Percentiles rank a stretch among this genome's conserved stretches.
phyloP scores from a whole-genome alignment of 2,888 invertebrate genomes.

The Drosophila pseudotalamancana region DNA sequence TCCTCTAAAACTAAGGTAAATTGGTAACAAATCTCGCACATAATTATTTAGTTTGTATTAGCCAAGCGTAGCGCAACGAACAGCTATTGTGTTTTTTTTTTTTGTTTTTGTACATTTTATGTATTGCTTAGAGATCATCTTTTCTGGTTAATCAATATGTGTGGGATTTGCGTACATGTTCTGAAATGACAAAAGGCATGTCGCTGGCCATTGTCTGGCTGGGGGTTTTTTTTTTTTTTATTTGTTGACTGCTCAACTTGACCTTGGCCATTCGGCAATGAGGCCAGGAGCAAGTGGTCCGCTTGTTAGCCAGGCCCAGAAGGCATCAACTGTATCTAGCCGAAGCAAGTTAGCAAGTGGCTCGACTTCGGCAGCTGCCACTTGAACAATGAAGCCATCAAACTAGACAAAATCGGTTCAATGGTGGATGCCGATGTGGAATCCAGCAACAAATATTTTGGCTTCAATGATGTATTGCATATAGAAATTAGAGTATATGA shows the following conservation, averaged over 20 bases:
- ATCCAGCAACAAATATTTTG: conserved; percentile 40
- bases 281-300: conserved; percentile 51
- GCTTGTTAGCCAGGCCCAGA: conserved; percentile 50
- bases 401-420: conserved; percentile 56
- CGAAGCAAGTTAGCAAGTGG: conserved; percentile 59
- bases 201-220: conserved; percentile 33
- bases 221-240: conserved; percentile 12
- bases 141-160: conserved; percentile 38
- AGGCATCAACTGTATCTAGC: conserved; percentile 41
- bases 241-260: conserved; percentile 8
- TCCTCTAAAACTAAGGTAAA: conserved; percentile 13
- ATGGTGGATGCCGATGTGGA: conserved; percentile 61
- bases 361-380: conserved; percentile 32
- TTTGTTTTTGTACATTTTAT: not conserved
- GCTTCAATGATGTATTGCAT: conserved; percentile 64
- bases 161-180: conserved; percentile 45
- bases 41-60: conserved; percentile 16
- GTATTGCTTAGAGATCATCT: not conserved
- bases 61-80: conserved; percentile 18
- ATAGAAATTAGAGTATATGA: conserved; percentile 69
- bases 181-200: conserved; percentile 63
- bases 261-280: conserved; percentile 70
- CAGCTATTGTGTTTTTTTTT: too few relatives aligned
- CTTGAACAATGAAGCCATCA: conserved; percentile 77
- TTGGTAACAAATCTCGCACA: conserved; percentile 18